phyloP scores from a whole-genome alignment of 2,113 vertebrate species.

The Chunga burmeisteri region DNA sequence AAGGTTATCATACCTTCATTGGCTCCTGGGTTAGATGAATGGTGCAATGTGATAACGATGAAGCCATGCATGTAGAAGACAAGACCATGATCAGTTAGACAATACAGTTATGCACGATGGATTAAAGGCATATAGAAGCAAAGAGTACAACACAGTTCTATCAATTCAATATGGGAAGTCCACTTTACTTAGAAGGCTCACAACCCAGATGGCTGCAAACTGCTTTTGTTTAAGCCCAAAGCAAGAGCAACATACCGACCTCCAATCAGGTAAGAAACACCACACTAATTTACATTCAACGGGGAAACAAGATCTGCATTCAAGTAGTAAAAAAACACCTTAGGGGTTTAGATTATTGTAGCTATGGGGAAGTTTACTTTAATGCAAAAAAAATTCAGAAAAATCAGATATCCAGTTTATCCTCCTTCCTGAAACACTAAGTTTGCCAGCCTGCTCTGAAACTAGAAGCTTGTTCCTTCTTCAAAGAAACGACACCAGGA shows the following conservation, averaged over 20 bases:
- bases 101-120: constrained; percentile 2
- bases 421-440: not conserved
- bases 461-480: not conserved
- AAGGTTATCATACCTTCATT: constrained; percentile 75
- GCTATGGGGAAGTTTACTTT: not conserved
- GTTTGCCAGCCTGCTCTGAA: not conserved
- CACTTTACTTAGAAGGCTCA: not conserved
- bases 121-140: constrained; percentile 39
- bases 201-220: not conserved
- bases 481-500: not conserved
- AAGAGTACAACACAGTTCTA: not conserved
- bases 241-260: not conserved
- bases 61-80: constrained; percentile 79
- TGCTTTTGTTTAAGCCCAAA: not conserved
- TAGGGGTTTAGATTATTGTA: not conserved
- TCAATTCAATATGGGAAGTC: not conserved
- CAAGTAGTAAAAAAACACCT: not conserved
- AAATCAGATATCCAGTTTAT: not conserved
- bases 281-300: not conserved
- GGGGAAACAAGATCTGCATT: not conserved
- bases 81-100: constrained; percentile 63
- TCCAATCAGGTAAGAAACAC: not conserved
- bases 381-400: not conserved
- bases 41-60: constrained; percentile 56
- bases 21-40: constrained; percentile 76